Evolutionary conservation across 2,113 vertebrate genomes (phyloP).

Genomic region (Crotalus horridus): DNA sequence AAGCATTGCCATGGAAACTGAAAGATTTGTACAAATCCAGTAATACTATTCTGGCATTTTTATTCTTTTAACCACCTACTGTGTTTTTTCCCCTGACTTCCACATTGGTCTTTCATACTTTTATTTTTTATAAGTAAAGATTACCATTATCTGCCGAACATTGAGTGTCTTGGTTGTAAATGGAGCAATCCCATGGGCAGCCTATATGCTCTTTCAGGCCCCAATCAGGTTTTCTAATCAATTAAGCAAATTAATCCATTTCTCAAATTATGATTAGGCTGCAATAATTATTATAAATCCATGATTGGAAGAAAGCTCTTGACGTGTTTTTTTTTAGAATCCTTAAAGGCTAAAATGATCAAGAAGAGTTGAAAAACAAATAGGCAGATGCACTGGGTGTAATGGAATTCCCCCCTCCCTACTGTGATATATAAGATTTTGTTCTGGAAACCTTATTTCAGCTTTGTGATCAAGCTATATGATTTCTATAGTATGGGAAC

Average conservation of each 20-base stretch:
- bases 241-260: conserved; percentile 37
- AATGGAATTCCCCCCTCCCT: neutral
- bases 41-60: fast-evolving
- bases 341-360: conserved; percentile 37
- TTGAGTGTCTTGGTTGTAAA: neutral
- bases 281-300: conserved; percentile 32
- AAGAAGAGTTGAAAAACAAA: conserved; percentile 21
- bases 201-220: conserved; percentile 14
- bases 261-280: conserved; percentile 30
- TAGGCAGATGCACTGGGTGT: neutral
- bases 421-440: neutral
- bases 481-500: neutral
- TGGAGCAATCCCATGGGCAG: conserved; percentile 8
- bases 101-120: neutral
- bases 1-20: neutral
- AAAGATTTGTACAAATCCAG: neutral
- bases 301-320: conserved; percentile 33
- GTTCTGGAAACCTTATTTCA: neutral
- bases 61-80: neutral
- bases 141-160: conserved; percentile 1
- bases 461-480: neutral
- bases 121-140: conserved; percentile 4
- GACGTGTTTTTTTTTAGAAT: conserved; percentile 14
- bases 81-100: neutral
- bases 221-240: conserved; percentile 36